Base-by-base conservation (phyloP, 2,113 vertebrate genomes). In the Epinephelus cyanopodus region DNA sequence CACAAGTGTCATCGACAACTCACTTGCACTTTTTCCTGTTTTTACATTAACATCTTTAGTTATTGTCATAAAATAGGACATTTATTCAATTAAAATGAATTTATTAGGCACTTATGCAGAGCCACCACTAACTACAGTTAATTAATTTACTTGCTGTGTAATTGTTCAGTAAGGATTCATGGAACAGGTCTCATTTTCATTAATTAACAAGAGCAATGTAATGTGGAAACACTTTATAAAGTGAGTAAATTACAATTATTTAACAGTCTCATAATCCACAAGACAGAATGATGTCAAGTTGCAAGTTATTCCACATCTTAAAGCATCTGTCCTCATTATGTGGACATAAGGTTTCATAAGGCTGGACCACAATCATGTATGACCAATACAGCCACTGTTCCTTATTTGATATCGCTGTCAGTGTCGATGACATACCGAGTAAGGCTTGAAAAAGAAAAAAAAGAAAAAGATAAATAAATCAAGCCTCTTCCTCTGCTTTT, bases 91-190 rank as follows among this genome's bases (percentile, higher is more conserved):
- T 86, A 84, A 54, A 42, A 78, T 15, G 68, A 58, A 75, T 83
- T 85, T 77, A 87, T 91, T 84, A 85, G 73, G 25, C 27, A 72
- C 37, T 79, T 88, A 37, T 80, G 69, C 85, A 52, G 65, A 64
- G 84, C 77, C 62, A 82, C 79, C 65, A 47, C 45, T 82, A 81
- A 77, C 52, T 62, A 48, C 81, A 61, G 56, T 77, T 80, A 81
- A 92, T 92, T 81, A 71, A 89, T 92, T 86, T 87, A 91, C 88
- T 79, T 93, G 87, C 70, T 79, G 48, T 88, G 67, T 88, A 90
- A 89, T 85, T 90, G 82, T 89, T 87, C 69, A 78, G 64, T 79
- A 23, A 76, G 23, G 19, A 63, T 80, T 64, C 52, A 85, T 77
- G 7, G 60, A 77, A 42, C 69, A 63, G 14, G 48, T 61, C 67